These are phyloP conservation scores for Dissostichus mawsoni DNA, from an alignment of 2,113 vertebrate genomes.

Conservation along the genomic window DNA sequence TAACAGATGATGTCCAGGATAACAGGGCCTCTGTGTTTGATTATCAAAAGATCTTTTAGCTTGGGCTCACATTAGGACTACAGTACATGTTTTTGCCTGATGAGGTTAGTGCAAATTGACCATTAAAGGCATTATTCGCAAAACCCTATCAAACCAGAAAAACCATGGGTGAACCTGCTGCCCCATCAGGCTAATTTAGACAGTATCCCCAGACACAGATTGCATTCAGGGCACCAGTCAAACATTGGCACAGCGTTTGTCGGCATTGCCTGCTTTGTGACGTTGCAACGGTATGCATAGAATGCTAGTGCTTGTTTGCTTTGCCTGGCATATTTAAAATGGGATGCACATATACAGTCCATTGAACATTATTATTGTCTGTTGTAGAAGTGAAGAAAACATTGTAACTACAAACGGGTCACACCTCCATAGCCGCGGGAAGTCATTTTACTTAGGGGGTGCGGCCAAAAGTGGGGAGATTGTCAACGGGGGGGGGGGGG, in stretches of 20 bases:
- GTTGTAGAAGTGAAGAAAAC: background rate
- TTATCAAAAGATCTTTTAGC: conserved; percentile 23
- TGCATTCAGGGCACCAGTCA: conserved; percentile 16
- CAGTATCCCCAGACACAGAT: conserved; percentile 7
- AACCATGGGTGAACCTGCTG: background rate
- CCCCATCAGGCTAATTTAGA: conserved; percentile 17
- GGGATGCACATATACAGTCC: conserved; percentile 22
- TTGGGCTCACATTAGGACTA: conserved; percentile 8
- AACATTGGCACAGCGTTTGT: conserved; percentile 39
- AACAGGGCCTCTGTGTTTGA: background rate
- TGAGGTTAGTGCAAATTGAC: conserved; percentile 30
- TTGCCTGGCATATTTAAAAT: conserved; percentile 58
- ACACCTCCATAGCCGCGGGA: background rate
- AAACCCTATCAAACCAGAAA: background rate
- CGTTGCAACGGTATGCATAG: conserved; percentile 63
- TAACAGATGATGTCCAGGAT: conserved; percentile 1
- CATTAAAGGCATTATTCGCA: conserved; percentile 2
- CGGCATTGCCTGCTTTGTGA: conserved; percentile 62
- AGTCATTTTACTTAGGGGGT: too few relatives aligned
- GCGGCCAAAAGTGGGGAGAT: too few relatives aligned
- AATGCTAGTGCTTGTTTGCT: conserved; percentile 63
- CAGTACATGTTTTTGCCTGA: conserved; percentile 15
- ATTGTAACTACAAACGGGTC: conserved; percentile 1
- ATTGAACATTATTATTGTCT: background rate
- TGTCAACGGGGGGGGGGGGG: too few relatives aligned